Conservation (phyloP, 2,797 vertebrate species). For the Peromyscus nudipes region DNA sequence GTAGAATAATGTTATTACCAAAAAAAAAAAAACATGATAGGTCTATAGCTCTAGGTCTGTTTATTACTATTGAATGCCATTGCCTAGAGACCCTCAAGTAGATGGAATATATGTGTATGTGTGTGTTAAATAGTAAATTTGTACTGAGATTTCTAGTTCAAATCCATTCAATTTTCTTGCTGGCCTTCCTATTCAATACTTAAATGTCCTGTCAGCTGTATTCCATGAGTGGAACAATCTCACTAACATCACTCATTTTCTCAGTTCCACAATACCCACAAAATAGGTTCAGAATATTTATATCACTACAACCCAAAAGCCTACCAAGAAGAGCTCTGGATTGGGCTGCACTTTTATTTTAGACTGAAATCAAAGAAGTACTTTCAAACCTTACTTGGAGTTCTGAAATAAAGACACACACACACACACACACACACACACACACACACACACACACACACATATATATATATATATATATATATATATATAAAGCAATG, state of each 20-base stretch:
- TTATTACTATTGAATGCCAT: neutral
- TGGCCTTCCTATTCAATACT: neutral
- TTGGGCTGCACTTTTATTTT: constrained; percentile 8
- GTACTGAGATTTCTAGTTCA: neutral
- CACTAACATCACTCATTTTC: neutral
- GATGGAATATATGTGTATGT: neutral
- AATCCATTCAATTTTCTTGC: neutral
- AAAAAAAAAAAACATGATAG: neutral
- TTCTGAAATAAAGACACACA: constrained; percentile 1
- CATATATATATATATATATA: no score
- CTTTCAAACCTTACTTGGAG: neutral
- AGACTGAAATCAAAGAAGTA: constrained; percentile 5
- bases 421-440: no score
- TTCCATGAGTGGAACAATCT: neutral
- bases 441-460: no score
- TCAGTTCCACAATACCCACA: neutral
- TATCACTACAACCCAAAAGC: neutral
- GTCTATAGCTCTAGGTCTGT: neutral
- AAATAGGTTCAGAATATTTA: constrained; percentile 1
- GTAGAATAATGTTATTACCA: neutral
- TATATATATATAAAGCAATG: neutral
- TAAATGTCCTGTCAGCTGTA: neutral
- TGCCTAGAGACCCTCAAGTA: neutral
- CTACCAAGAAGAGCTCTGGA: neutral
- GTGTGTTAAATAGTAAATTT: neutral